Percentiles rank a stretch among this genome's conserved stretches.
phyloP scores from a whole-genome alignment of 2,113 vertebrate genomes.

The Ictalurus punctatus region DNA sequence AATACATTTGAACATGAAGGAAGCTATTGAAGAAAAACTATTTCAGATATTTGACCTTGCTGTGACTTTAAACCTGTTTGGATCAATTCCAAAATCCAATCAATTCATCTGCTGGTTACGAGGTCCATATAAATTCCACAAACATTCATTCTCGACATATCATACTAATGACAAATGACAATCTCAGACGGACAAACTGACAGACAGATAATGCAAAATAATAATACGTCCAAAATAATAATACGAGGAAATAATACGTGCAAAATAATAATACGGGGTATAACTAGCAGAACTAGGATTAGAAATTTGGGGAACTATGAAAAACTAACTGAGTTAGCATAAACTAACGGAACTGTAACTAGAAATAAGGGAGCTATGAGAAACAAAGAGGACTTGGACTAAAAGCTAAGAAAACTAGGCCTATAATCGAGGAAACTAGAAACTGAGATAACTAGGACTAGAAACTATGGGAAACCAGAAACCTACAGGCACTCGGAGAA shows the following conservation, averaged over 20 bases:
- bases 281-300: not conserved
- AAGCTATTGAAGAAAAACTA: not conserved
- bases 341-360: not conserved
- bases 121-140: not conserved
- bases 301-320: not conserved
- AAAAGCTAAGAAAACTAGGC: too few relatives aligned
- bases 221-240: too few relatives aligned
- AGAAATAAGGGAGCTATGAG: not conserved
- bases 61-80: not conserved
- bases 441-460: too few relatives aligned
- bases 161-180: too few relatives aligned
- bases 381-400: not conserved
- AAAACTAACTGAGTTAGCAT: not conserved
- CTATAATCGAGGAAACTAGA: too few relatives aligned
- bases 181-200: not conserved
- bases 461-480: not conserved
- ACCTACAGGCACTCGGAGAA: not conserved
- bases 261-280: too few relatives aligned
- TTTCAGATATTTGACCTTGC: not conserved
- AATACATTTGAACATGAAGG: not conserved
- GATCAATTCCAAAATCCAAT: not conserved
- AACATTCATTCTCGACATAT: too few relatives aligned
- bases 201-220: too few relatives aligned
- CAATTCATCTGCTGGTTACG: not conserved
- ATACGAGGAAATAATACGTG: too few relatives aligned